These are phyloP conservation scores for Pterois miles DNA, from an alignment of 2,797 vertebrate species.

Conservation along the genomic window DNA sequence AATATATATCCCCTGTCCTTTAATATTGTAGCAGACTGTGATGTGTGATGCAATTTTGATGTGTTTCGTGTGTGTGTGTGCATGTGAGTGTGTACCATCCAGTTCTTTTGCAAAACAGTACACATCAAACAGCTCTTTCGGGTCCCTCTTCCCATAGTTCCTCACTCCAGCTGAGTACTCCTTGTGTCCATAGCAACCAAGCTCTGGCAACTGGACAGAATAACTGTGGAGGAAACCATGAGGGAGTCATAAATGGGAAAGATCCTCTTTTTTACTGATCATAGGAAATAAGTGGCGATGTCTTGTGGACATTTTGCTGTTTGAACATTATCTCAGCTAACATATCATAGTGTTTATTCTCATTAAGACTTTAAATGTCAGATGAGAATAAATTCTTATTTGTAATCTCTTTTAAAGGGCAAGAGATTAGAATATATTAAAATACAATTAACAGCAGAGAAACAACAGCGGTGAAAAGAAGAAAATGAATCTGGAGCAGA, in stretches of 20 bases:
- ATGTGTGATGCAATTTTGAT: slow-evolving; percentile 30
- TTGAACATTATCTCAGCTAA: slow-evolving; percentile 2
- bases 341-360: not conserved
- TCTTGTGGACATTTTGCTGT: not conserved
- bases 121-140: slow-evolving; percentile 91
- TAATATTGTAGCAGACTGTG: slow-evolving; percentile 15
- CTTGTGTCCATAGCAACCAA: slow-evolving; percentile 93
- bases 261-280: slow-evolving; percentile 27
- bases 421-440: slow-evolving; percentile 38
- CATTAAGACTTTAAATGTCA: slow-evolving; percentile 44
- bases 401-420: slow-evolving; percentile 35
- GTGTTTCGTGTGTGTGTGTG: slow-evolving; percentile 19
- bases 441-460: slow-evolving; percentile 34
- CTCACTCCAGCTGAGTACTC: slow-evolving; percentile 91
- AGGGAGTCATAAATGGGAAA: slow-evolving; percentile 35
- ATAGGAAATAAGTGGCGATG: slow-evolving; percentile 4
- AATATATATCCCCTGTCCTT: not conserved
- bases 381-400: slow-evolving; percentile 19
- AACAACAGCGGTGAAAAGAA: not conserved
- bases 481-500: not conserved
- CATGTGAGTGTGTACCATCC: slow-evolving; percentile 78
- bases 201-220: slow-evolving; percentile 90
- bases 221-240: slow-evolving; percentile 83
- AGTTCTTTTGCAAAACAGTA: slow-evolving; percentile 92
- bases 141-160: slow-evolving; percentile 91